Percentiles rank a stretch among this genome's conserved stretches.
Evolutionary conservation across 1,140 invertebrate genomes (phyloP).

Genomic region (Nebria ingens): DNA sequence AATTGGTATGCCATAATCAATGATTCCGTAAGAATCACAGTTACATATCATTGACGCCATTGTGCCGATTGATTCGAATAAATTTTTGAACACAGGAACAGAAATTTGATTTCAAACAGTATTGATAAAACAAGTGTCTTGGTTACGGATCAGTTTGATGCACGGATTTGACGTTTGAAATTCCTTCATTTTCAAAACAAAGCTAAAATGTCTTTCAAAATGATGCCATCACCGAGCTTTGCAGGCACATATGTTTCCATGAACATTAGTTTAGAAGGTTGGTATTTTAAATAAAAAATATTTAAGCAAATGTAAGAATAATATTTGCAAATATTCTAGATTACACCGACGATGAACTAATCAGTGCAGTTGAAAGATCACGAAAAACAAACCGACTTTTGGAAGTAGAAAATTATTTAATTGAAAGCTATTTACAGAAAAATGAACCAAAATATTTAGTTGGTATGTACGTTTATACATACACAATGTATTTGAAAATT

Average conservation of each 20-base stretch:
- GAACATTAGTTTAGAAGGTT: no score
- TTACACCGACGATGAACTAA: constrained; percentile 17
- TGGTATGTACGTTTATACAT: constrained; percentile 11
- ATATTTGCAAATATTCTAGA: no score
- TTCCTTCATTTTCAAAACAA: no score
- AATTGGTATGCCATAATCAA: constrained; percentile 25
- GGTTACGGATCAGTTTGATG: no score
- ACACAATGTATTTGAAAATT: background rate
- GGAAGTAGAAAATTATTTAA: constrained; percentile 22
- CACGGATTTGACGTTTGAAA: no score
- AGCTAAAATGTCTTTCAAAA: no score
- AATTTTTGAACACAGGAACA: background rate
- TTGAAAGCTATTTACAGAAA: constrained; percentile 18
- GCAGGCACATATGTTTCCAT: no score
- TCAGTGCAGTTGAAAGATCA: constrained; percentile 16
- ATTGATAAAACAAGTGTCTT: no score
- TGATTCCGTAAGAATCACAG: constrained; percentile 20
- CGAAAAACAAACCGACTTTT: constrained; percentile 16
- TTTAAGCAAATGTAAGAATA: no score
- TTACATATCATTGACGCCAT: constrained; percentile 18
- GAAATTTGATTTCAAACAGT: no score
- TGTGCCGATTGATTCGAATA: background rate
- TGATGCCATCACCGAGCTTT: no score
- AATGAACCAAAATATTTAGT: constrained; percentile 20
- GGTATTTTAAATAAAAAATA: no score